Evolutionary conservation across 2,797 vertebrate genomes (phyloP), one percentile per base, ranked within the genome.

Genomic region (Phrynocephalus guinanensis): DNA sequence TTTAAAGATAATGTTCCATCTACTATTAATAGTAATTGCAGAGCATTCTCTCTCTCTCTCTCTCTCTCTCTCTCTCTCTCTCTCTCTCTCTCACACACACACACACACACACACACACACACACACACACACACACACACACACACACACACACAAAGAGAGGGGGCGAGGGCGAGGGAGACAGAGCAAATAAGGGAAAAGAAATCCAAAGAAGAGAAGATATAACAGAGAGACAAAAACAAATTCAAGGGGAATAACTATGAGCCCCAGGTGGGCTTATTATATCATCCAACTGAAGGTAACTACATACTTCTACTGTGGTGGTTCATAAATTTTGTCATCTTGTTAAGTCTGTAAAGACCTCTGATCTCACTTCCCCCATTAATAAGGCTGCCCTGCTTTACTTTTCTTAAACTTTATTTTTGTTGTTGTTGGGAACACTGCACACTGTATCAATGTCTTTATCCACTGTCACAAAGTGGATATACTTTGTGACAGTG

Each of bases 221-320:
- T 94, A 96, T 97, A 96, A 96, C 82, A 95, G 97, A 96, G 97
- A 96, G 97, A 94, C 86, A 90, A 96, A 96, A 97, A 95, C 90
- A 97, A 97, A 97, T 96, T 96, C 94, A 97, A 96, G 95, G 91
- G 96, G 68, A 90, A 96, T 97, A 97, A 96, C 94, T 94, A 96
- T 91, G 93, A 97, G 96, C 98, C 98, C 97, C 98, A 94, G 86
- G 98, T 98, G 98, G 97, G 97, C 97, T 98, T 98, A 97, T 98
- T 99, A 98, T 95, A 96, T 96, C 97, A 97, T 96, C 94, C 95
- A 97, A 96, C 97, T 95, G 95, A 96, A 97, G 97, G 97, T 97
- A 97, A 97, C 97, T 94, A 96, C 94, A 94, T 97, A 96, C 96
- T 97, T 97, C 97, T 91, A 94, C 96, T 72, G 84, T 91, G 94